Percentiles rank a stretch among this genome's conserved stretches.
These are phyloP conservation scores for Lophotriccus pileatus DNA, from an alignment of 2,797 vertebrate species.

Conservation along the genomic window DNA sequence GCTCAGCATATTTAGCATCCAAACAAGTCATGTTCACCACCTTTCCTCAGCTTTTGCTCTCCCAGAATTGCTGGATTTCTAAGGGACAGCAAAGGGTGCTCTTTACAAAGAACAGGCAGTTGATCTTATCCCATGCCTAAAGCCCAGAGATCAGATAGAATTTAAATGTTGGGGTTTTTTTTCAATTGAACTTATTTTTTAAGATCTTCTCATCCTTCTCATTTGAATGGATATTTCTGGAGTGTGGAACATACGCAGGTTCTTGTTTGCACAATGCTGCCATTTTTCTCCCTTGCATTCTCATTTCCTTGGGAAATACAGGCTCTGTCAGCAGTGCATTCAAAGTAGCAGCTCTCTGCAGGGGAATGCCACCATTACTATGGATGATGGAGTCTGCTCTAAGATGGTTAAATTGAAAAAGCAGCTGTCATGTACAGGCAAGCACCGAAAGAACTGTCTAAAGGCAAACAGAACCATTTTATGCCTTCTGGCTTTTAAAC, in stretches of 20 bases:
- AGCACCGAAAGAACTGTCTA: not conserved
- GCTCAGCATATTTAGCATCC: not conserved
- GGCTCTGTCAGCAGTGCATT: not conserved
- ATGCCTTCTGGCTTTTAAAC: not conserved
- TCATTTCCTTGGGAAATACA: not conserved
- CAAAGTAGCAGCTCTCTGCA: not conserved
- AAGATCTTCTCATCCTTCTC: not conserved
- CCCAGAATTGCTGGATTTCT: not conserved
- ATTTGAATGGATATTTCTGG: not conserved
- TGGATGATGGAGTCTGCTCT: not conserved
- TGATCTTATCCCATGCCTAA: not conserved
- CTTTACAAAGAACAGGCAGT: not conserved
- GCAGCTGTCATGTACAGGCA: not conserved
- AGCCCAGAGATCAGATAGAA: not conserved
- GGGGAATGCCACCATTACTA: conserved; percentile 1
- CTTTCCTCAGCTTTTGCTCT: not conserved
- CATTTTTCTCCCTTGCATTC: not conserved
- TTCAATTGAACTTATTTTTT: not conserved
- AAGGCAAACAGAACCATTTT: not conserved
- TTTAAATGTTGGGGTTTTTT: not conserved
- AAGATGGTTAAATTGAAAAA: conserved; percentile 27
- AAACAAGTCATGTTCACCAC: not conserved
- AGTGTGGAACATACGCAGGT: not conserved
- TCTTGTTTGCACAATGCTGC: not conserved
- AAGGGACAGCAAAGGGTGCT: not conserved